These are phyloP conservation scores for Chironomus tentans DNA, from an alignment of 2,888 invertebrate genomes.

Conservation along the genomic window DNA sequence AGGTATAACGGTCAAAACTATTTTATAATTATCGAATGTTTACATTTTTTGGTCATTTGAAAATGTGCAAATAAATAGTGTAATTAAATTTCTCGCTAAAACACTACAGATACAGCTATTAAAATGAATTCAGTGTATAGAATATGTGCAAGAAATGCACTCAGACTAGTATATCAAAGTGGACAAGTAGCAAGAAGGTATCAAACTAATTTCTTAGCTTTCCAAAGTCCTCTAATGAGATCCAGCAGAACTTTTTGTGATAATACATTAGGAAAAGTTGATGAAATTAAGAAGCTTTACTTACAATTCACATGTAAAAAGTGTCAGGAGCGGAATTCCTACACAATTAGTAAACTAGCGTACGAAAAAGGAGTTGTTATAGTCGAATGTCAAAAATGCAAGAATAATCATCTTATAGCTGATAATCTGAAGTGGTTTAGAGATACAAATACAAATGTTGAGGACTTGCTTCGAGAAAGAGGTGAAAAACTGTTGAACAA, in stretches of 20 bases:
- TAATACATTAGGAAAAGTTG: conserved; percentile 30
- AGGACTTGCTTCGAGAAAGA: conserved; percentile 77
- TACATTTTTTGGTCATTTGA: too few species aligned
- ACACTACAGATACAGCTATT: too few species aligned
- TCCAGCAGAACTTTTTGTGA: neutral
- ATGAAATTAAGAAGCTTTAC: conserved; percentile 50
- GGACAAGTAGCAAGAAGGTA: too few species aligned
- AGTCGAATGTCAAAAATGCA: conserved; percentile 77
- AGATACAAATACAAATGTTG: conserved; percentile 76
- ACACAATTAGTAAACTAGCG: conserved; percentile 74
- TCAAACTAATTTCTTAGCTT: too few species aligned
- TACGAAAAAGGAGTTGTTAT: conserved; percentile 88
- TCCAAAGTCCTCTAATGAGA: neutral
- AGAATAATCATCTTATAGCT: conserved; percentile 87
- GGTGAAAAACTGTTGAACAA: conserved; percentile 65
- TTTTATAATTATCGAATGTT: too few species aligned
- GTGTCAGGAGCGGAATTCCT: conserved; percentile 65
- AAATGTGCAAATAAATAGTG: too few species aligned
- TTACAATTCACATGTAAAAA: conserved; percentile 83
- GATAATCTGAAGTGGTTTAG: conserved; percentile 94
- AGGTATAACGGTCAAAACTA: too few species aligned
- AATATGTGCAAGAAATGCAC: too few species aligned
- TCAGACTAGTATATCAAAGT: too few species aligned
- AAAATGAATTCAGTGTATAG: too few species aligned
- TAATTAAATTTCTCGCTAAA: too few species aligned